Evolutionary conservation across 2,113 vertebrate genomes (phyloP).

Genomic region (Cygnus atratus): DNA sequence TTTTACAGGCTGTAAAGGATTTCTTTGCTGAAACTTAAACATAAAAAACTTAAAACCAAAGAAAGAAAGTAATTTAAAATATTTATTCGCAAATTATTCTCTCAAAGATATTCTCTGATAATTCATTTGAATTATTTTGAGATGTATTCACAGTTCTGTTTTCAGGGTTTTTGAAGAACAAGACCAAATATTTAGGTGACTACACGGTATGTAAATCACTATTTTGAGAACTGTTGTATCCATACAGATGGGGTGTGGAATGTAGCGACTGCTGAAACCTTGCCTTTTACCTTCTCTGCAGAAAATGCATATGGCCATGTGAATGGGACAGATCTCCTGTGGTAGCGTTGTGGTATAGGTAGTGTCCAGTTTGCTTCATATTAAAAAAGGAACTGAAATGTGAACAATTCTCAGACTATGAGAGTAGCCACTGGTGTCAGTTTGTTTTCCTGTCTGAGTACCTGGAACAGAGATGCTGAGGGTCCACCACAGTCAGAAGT

Average conservation of each 20-base stretch:
- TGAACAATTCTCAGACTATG: background rate
- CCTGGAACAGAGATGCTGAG: background rate
- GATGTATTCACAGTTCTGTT: background rate
- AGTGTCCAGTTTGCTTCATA: background rate
- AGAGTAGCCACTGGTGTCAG: background rate
- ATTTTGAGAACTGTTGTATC: too few relatives aligned
- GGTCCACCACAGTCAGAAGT: background rate
- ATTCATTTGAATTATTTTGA: background rate
- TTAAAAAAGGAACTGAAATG: accelerated
- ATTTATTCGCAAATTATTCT: background rate
- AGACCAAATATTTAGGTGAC: background rate
- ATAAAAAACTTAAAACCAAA: background rate
- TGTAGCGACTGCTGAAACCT: background rate
- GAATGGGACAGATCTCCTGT: accelerated
- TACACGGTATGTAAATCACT: background rate
- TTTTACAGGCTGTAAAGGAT: background rate
- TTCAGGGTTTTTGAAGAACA: background rate
- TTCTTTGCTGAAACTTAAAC: background rate
- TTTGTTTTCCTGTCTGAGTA: background rate
- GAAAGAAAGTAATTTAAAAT: background rate
- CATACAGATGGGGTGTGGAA: accelerated
- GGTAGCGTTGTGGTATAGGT: background rate
- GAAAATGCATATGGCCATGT: accelerated
- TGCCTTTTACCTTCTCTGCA: background rate
- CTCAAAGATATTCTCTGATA: background rate